Evolutionary conservation across 1,140 invertebrate species (phyloP), one percentile per base, ranked within the genome.

Genomic region (Drosophila mojavensis): DNA sequence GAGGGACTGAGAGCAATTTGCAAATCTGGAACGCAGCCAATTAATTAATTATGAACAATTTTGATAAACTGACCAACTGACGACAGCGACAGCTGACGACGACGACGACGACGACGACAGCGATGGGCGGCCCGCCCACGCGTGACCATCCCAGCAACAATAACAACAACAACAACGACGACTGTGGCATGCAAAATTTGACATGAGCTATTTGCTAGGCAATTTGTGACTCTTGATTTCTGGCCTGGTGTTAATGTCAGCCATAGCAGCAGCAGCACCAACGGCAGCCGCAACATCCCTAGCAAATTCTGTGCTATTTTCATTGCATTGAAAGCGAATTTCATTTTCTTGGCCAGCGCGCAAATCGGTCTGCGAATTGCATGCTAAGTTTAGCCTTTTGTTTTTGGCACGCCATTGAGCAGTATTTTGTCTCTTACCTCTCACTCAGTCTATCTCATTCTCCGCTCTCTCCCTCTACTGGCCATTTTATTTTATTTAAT

Each of bases 41-140:
- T 89, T 89, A 89, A 89, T 89, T 89, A 89, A 89, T 89, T 89
- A 89, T 89, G 84, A 89, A 79, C 84, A 89, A 89, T 89, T 89
- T 84, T 89, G 84, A 89, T 89, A 90, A 89, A 84, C 84, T 75
- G 80, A 73, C 72, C 63, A 59, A 66, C 68, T 60, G 53, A 48
- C 63, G 63, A 73, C 69, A 67, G 54, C 62, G 47, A 53, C 54
- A 65, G 59, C 39, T 39, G 71, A 61, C 24, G 20, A 17, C 3
- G 66, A 48, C 56, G 20, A 17, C 3, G 66, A 48, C 56, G 26
- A 48, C 55, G 5, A 62, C 24, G 48, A 53, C 47, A 30, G 61
- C 47, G 55, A 33, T 36, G 2, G 30, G 24, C 60, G 26, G 45
- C 51, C 73, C 78, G 79, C 82, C 82, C 82, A 86, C 82, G 70